Percentiles rank a stretch among this genome's conserved stretches.
Evolutionary conservation across 2,888 invertebrate genomes (phyloP).

Genomic region (Leptarthrus brevirostris): DNA sequence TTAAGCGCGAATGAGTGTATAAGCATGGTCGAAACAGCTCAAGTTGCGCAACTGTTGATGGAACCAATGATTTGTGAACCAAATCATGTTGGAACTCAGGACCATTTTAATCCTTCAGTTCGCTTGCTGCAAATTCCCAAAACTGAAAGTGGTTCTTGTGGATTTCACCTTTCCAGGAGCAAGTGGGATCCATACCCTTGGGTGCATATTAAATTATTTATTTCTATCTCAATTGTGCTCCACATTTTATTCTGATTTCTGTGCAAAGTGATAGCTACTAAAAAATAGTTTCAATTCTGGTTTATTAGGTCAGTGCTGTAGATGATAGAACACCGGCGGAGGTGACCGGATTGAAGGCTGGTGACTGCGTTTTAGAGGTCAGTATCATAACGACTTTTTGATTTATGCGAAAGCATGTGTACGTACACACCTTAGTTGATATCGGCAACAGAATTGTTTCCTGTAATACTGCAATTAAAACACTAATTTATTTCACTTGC

Average conservation of each 20-base stretch:
- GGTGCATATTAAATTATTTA: conserved; percentile 67
- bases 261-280: not conserved
- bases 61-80: not conserved
- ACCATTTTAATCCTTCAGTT: conserved; percentile 61
- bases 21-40: conserved; percentile 23
- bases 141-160: conserved; percentile 72
- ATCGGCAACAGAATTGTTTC: too few species aligned
- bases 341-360: conserved; percentile 73
- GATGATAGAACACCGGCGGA: conserved; percentile 74
- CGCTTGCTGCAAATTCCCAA: conserved; percentile 71
- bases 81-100: conserved; percentile 24
- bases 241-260: not conserved
- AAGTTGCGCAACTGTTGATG: not conserved
- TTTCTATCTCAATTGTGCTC: not conserved
- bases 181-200: conserved; percentile 87
- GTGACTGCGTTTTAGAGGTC: conserved; percentile 79
- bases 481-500: too few species aligned
- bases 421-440: too few species aligned
- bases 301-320: conserved; percentile 72
- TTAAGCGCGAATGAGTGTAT: not conserved
- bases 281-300: conserved; percentile 7
- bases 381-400: conserved; percentile 60
- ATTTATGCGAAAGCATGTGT: conserved; percentile 34
- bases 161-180: conserved; percentile 79
- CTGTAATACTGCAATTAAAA: too few species aligned